Base-by-base conservation (phyloP, 2,113 vertebrate species). In the Indicator indicator region DNA sequence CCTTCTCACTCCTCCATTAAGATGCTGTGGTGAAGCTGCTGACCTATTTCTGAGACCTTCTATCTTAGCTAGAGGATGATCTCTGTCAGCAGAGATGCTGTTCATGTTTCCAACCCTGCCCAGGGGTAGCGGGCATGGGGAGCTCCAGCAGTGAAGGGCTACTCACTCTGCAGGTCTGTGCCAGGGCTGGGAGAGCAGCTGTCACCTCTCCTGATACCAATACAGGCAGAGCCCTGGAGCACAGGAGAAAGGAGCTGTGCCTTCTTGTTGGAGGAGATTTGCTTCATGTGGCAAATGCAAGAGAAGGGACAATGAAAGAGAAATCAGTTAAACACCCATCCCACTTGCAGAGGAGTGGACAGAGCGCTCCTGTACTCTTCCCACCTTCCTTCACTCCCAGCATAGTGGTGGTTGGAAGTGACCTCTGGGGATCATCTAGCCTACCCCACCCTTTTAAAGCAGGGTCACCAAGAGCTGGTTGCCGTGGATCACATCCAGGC, bases 71-170 rank as follows among this genome's bases (percentile, higher is more conserved):
- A 11, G 42, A 50, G 62, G n/a, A 36, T 60, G 90, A 27, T 18
- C 13, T 26, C 1, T 27, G 32, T 9, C 63, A n/a, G 54, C 38
- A 50, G 77, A 59, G 56, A 24, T 7, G 44, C 28, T 46, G 36
- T 15, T 55, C 7, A 0, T 26, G 44, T 38, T 80, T 33, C 20
- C 32, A 7, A 7, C 3, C 16, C 20, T 0, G 0, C 9, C 40
- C 7, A 1, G 48, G 46, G 17, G 54, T 48, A 40, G 9, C 62
- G 65, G 33, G 17, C 36, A 9, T 0, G 3, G 52, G 56, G 5
- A 68, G 4, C 36, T 27, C 32, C 33, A 30, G 50, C 6, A 1
- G 42, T 5, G 1, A 1, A 8, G 60, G n/a, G 26, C 2, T 11
- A 33, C 55, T 20, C 27, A 8, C 38, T 18, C 48, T 28, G 27